phyloP scores from a whole-genome alignment of 2,113 vertebrate genomes.

The Peromyscus polionotus region DNA sequence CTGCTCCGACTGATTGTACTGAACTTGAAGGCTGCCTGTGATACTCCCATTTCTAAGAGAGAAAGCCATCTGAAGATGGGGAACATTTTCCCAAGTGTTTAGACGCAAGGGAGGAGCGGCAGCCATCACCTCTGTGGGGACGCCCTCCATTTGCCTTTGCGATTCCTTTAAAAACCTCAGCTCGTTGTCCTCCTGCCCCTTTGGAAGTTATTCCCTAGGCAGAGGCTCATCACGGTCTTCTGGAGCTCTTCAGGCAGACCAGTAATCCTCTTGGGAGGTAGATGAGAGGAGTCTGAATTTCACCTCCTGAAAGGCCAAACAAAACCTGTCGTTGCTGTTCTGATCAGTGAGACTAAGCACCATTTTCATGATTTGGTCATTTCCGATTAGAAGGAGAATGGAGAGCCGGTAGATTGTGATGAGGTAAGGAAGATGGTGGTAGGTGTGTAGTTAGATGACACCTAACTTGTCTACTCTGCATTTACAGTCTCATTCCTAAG shows the following conservation, averaged over 20 bases:
- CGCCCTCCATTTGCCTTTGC: not conserved
- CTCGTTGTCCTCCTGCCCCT: not conserved
- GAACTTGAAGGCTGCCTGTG: not conserved
- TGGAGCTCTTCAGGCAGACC: not conserved
- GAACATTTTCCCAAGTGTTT: not conserved
- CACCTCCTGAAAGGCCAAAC: not conserved
- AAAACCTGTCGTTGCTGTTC: not conserved
- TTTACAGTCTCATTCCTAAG: not conserved
- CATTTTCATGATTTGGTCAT: conserved; percentile 38
- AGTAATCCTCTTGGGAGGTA: not conserved
- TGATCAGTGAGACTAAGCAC: not conserved
- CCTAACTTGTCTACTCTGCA: not conserved
- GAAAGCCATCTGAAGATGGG: not conserved
- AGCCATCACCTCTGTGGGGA: not conserved
- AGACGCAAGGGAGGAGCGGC: not conserved
- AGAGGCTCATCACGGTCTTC: not conserved
- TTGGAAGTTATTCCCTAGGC: not conserved
- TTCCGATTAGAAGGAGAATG: not conserved
- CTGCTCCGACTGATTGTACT: not conserved
- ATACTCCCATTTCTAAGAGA: not conserved
- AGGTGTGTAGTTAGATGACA: not conserved
- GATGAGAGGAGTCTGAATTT: not conserved
- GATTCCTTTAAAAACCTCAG: not conserved
- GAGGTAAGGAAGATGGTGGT: not conserved
- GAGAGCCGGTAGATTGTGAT: not conserved